These are phyloP conservation scores for Lampris incognitus DNA, from an alignment of 2,113 vertebrate species.

Conservation along the genomic window DNA sequence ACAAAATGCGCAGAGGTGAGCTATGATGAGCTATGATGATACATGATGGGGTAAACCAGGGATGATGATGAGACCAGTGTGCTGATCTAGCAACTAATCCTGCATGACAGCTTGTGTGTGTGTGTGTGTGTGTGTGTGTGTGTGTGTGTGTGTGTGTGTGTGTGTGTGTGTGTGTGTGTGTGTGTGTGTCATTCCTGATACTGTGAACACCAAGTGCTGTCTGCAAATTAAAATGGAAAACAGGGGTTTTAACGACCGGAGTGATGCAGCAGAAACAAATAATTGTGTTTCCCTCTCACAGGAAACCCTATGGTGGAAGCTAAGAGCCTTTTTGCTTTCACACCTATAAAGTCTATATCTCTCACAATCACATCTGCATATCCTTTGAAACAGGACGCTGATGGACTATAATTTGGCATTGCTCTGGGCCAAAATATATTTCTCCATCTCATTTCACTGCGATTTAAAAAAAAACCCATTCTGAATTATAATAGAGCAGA, in stretches of 20 bases:
- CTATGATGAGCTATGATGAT: not conserved
- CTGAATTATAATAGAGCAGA: no score
- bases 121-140: not conserved
- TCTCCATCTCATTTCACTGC: not conserved
- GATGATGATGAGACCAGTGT: not conserved
- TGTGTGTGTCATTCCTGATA: not conserved
- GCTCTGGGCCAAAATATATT: not conserved
- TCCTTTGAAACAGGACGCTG: not conserved
- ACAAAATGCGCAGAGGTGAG: not conserved
- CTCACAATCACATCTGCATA: not conserved
- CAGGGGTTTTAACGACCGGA: slow-evolving; percentile 31
- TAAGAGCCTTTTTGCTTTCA: not conserved
- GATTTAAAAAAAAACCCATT: not conserved
- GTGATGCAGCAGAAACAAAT: slow-evolving; percentile 55
- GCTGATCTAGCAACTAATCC: not conserved
- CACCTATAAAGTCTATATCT: slow-evolving; percentile 11
- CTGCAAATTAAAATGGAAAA: slow-evolving; percentile 2
- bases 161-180: not conserved
- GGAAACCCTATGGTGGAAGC: slow-evolving; percentile 49
- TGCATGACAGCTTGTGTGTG: not conserved
- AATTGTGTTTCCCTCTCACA: slow-evolving; percentile 33
- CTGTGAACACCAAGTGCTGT: slow-evolving; percentile 1
- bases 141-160: not conserved
- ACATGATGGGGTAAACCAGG: not conserved
- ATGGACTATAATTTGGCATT: not conserved